phyloP scores from a whole-genome alignment of 2,797 vertebrate species.

The Sebastes oblongus region DNA sequence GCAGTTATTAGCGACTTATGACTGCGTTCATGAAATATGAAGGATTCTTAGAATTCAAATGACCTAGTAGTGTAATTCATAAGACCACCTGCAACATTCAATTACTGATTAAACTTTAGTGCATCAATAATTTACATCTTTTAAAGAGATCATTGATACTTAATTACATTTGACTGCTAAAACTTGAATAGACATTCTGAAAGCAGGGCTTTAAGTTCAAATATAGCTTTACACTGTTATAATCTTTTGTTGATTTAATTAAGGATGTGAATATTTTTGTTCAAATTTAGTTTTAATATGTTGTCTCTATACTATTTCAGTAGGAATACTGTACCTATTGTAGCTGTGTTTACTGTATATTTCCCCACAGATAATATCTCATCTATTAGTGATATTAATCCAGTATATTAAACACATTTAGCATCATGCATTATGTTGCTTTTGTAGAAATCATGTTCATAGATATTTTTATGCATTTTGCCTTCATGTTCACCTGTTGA shows the following conservation, averaged over 20 bases:
- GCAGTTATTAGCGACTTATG: neutral
- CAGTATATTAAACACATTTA: neutral
- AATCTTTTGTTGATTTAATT: no score
- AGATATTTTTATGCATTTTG: neutral
- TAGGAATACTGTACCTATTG: neutral
- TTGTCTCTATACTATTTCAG: no score
- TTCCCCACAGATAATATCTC: neutral
- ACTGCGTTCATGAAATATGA: neutral
- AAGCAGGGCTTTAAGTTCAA: no score
- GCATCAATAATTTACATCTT: no score
- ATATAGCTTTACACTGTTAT: no score
- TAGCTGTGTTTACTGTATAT: neutral
- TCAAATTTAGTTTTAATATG: no score
- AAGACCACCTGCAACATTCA: neutral
- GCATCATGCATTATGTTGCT: neutral
- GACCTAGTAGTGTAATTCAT: neutral
- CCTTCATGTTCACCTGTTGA: neutral
- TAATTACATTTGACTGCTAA: no score
- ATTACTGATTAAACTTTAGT: no score
- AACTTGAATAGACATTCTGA: no score
- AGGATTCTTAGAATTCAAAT: neutral
- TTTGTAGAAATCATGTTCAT: neutral
- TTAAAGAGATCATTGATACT: no score
- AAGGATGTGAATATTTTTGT: no score
- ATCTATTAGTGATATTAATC: neutral